Percentiles rank a stretch among this genome's conserved stretches.
Conservation (phyloP, 2,888 invertebrate species). For the Ophion costatus region DNA sequence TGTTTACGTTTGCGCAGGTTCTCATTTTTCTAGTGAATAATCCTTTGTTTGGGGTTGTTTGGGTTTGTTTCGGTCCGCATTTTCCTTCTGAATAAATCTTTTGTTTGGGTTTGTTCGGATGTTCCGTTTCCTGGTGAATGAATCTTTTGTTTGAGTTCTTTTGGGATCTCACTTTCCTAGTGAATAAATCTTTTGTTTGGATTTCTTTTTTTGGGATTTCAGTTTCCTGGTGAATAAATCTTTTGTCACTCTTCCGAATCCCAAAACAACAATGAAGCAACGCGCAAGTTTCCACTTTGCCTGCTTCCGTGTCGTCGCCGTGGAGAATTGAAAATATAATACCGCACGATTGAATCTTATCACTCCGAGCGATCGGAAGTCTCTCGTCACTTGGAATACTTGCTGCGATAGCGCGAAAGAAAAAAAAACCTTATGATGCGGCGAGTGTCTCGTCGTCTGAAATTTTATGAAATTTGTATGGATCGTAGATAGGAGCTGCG, state of each 20-base stretch:
- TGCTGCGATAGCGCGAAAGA: not conserved
- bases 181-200: not conserved
- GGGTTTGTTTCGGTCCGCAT: no score
- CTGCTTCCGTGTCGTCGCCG: not conserved
- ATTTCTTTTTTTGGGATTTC: not conserved
- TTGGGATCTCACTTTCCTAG: not conserved
- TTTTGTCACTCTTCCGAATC: not conserved
- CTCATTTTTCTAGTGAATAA: not conserved
- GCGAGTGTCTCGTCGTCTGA: not conserved
- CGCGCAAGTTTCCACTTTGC: not conserved
- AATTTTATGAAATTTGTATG: constrained; percentile 32
- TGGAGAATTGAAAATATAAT: constrained; percentile 2
- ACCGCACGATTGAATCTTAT: not conserved
- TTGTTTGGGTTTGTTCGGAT: not conserved
- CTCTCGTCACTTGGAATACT: constrained; percentile 6
- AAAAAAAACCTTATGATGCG: constrained; percentile 19
- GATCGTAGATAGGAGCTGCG: constrained; percentile 7
- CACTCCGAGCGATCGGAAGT: not conserved
- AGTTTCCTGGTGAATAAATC: not conserved
- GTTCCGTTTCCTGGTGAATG: not conserved
- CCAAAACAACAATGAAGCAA: not conserved
- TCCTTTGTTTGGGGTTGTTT: not conserved
- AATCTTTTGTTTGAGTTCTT: not conserved
- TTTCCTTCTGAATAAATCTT: not conserved
- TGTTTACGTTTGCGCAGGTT: not conserved